These are phyloP conservation scores for Cyanoderma ruficeps DNA, from an alignment of 2,113 vertebrate genomes.

Conservation along the genomic window DNA sequence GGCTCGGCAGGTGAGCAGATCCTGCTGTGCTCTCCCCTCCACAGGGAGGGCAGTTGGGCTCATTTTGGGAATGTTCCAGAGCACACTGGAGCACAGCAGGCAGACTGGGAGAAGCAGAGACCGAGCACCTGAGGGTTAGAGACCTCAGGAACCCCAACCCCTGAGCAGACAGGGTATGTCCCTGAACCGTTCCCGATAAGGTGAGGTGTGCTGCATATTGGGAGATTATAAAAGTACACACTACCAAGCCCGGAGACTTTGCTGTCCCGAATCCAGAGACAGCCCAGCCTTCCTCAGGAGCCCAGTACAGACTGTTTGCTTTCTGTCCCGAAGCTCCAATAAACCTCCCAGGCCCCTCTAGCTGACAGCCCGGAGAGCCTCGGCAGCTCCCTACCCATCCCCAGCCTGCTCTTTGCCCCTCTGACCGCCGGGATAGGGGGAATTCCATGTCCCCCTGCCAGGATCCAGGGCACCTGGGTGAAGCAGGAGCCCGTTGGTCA, in stretches of 20 bases:
- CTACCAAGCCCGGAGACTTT: not conserved
- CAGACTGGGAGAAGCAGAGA: not conserved
- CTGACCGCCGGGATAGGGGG: not conserved
- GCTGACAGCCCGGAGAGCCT: not conserved
- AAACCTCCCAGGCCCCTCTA: not conserved
- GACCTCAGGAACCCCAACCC: not conserved
- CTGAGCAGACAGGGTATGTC: not conserved
- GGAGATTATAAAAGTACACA: not conserved
- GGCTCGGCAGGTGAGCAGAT: not conserved
- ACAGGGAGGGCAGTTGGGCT: not conserved
- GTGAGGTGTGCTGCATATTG: not conserved
- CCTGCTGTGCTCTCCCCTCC: not conserved
- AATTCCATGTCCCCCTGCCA: not conserved
- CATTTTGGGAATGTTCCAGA: accelerated
- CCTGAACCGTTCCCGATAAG: not conserved
- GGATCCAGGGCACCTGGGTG: accelerated
- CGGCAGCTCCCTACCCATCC: not conserved
- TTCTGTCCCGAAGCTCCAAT: not conserved
- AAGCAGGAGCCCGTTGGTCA: accelerated
- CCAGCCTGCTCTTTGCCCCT: not conserved
- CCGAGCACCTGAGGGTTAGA: not conserved
- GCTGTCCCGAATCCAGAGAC: not conserved
- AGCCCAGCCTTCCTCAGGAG: slow-evolving; percentile 14
- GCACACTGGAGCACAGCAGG: accelerated
- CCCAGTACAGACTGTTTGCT: not conserved